Conservation (phyloP, 2,888 invertebrate genomes). For the Dynastes maya region DNA sequence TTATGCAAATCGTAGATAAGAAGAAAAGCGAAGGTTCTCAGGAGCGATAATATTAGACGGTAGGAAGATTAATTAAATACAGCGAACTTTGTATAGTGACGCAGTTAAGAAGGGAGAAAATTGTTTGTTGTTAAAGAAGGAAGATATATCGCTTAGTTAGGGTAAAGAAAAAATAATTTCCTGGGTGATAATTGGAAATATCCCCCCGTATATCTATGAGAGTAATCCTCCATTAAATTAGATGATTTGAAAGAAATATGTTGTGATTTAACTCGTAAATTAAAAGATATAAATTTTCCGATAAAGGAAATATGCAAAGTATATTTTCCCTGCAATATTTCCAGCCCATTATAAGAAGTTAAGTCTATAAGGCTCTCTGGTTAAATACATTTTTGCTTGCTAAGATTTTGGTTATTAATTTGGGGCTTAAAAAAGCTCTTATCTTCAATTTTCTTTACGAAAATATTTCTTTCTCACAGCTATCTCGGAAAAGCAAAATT, state of each 20-base stretch:
- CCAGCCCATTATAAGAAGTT: not conserved
- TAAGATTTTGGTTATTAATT: not conserved
- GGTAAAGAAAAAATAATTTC: constrained; percentile 19
- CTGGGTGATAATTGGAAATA: constrained; percentile 14
- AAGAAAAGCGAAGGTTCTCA: not conserved
- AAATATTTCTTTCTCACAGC: too few species aligned
- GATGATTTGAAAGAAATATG: constrained; percentile 12
- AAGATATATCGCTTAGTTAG: constrained; percentile 12
- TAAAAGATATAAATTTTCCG: too few species aligned
- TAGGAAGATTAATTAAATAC: constrained; percentile 41
- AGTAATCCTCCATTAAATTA: not conserved
- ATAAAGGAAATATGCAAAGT: not conserved
- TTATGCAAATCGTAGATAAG: constrained; percentile 47
- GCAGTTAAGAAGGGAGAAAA: constrained; percentile 11
- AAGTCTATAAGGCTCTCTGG: not conserved
- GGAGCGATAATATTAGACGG: not conserved
- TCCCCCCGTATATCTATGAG: not conserved
- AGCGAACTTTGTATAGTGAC: not conserved
- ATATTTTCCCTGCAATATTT: not conserved
- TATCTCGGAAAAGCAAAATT: too few species aligned
- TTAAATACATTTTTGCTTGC: not conserved
- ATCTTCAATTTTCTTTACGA: too few species aligned
- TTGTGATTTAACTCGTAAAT: too few species aligned
- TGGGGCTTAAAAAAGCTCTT: too few species aligned
- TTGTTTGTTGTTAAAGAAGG: constrained; percentile 25